Evolutionary conservation across 2,113 vertebrate species (phyloP).

Genomic region (Recurvirostra avosetta): DNA sequence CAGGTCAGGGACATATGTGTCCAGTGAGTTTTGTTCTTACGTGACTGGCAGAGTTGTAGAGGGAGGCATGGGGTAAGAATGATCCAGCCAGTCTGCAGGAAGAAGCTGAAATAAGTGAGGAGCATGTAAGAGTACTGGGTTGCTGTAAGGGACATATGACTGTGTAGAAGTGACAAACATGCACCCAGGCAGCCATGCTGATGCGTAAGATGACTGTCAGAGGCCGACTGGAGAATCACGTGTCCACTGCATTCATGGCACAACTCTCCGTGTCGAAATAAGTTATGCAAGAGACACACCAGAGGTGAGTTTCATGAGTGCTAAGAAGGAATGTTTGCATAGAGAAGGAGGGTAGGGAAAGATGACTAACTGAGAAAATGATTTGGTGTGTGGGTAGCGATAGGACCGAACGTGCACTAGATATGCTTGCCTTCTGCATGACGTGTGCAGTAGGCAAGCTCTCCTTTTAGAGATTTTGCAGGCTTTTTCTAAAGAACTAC

Average conservation of each 20-base stretch:
- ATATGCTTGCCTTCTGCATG: background rate
- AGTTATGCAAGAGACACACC: background rate
- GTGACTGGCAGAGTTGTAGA: background rate
- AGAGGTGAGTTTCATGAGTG: background rate
- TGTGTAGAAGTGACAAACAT: background rate
- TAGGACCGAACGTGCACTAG: background rate
- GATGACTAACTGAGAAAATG: background rate
- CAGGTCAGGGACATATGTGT: background rate
- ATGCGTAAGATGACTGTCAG: background rate
- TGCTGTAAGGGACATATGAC: background rate
- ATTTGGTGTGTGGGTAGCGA: background rate
- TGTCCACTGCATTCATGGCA: background rate
- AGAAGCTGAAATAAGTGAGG: background rate
- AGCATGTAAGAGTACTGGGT: background rate
- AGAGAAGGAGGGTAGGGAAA: background rate
- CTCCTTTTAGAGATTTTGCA: background rate
- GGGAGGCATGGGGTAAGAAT: background rate
- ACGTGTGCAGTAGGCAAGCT: background rate
- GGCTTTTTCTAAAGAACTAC: background rate
- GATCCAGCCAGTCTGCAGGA: background rate
- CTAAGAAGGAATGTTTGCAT: background rate
- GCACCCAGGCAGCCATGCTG: fast-evolving
- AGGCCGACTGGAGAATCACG: background rate
- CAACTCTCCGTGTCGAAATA: background rate
- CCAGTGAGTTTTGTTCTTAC: background rate